phyloP scores from a whole-genome alignment of 2,888 invertebrate species.

The Meteorus cinctellus region DNA sequence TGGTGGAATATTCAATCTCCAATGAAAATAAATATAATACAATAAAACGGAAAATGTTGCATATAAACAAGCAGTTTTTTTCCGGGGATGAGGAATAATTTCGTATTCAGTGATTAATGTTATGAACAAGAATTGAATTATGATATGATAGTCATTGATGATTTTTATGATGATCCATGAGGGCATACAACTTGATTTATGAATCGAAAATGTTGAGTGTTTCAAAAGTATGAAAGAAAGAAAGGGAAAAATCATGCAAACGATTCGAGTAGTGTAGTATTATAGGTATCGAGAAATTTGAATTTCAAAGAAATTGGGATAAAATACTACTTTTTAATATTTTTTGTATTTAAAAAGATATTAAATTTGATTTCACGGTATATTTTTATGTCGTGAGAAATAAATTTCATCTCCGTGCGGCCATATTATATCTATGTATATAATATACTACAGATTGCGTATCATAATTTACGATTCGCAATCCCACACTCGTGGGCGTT shows the following conservation, averaged over 20 bases:
- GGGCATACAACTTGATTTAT: no score
- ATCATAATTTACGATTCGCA: conserved; percentile 48
- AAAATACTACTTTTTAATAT: conserved; percentile 29
- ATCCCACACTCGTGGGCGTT: conserved; percentile 46
- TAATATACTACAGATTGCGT: conserved; percentile 22
- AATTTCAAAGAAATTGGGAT: conserved; percentile 24
- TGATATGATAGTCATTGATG: no score
- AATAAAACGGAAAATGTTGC: no score
- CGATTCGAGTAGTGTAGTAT: not conserved
- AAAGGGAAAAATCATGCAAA: not conserved
- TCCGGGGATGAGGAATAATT: no score
- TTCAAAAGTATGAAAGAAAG: not conserved
- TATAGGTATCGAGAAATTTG: not conserved
- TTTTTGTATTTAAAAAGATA: conserved; percentile 22
- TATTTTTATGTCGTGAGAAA: conserved; percentile 38
- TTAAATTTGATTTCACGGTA: conserved; percentile 33
- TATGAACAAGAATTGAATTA: no score
- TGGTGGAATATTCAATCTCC: no score
- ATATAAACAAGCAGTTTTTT: no score
- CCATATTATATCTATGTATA: not conserved
- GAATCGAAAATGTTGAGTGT: no score
- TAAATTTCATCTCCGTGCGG: conserved; percentile 32
- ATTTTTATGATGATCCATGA: no score
- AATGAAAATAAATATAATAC: no score
- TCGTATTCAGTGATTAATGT: no score